Conservation (phyloP, 2,888 invertebrate species). For the Galerucella nymphaeae region DNA sequence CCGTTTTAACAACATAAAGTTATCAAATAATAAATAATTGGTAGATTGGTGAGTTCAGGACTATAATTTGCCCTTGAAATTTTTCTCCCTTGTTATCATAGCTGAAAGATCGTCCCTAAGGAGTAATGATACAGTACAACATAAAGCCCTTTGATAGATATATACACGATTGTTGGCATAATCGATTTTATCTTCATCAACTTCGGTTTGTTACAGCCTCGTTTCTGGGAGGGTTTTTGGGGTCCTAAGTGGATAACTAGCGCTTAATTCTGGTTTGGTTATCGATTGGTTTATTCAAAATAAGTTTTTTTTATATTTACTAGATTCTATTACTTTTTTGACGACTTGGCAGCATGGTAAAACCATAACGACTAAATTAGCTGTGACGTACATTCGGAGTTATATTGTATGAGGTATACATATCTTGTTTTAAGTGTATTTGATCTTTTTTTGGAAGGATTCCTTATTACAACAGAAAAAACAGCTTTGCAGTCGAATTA, state of each 20-base stretch:
- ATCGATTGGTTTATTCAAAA: neutral
- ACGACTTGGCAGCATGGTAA: no score
- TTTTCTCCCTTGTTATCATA: slow-evolving; percentile 45
- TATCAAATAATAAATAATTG: slow-evolving; percentile 34
- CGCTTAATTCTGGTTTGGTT: slow-evolving; percentile 29
- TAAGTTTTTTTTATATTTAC: no score
- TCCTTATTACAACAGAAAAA: no score
- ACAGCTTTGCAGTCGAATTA: no score
- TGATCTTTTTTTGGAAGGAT: no score
- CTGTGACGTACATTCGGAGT: no score
- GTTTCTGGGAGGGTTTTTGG: slow-evolving; percentile 26
- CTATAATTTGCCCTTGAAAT: slow-evolving; percentile 26
- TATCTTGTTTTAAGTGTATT: no score
- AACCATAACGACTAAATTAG: no score
- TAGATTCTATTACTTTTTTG: no score
- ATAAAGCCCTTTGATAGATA: slow-evolving; percentile 47
- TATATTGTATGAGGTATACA: no score
- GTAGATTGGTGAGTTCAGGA: slow-evolving; percentile 27
- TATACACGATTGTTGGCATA: slow-evolving; percentile 47
- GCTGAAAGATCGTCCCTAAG: slow-evolving; percentile 47
- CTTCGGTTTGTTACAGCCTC: slow-evolving; percentile 34
- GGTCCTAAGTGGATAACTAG: slow-evolving; percentile 38
- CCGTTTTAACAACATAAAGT: neutral
- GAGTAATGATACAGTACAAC: slow-evolving; percentile 48
- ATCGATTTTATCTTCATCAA: slow-evolving; percentile 48